phyloP scores from a whole-genome alignment of 2,113 vertebrate species.

The Cavia aperea region DNA sequence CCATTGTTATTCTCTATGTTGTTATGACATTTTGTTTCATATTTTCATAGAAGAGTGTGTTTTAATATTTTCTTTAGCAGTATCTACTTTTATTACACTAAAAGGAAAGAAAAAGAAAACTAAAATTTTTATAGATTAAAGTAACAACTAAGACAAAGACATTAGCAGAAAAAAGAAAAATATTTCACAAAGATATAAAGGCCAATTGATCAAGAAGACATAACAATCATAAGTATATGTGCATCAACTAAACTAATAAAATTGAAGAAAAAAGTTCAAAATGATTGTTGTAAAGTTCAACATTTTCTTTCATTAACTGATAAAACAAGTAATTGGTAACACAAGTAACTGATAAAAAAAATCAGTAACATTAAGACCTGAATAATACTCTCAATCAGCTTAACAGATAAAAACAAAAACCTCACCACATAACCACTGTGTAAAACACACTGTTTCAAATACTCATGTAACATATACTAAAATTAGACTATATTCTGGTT shows the following conservation, averaged over 20 bases:
- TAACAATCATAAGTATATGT: not conserved
- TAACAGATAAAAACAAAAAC: not conserved
- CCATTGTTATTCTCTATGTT: not conserved
- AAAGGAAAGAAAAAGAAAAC: not conserved
- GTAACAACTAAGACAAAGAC: not conserved
- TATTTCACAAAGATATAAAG: constrained; percentile 13
- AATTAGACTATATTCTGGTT: not conserved
- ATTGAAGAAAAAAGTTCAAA: not conserved
- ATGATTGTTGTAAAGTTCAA: not conserved
- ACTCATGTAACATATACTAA: not conserved
- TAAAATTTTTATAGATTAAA: constrained; percentile 27
- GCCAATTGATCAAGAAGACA: constrained; percentile 15
- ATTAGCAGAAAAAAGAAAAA: not conserved
- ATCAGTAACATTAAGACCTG: not conserved
- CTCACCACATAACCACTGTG: not conserved
- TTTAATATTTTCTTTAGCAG: not conserved
- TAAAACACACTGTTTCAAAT: constrained; percentile 25
- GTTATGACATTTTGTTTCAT: not conserved
- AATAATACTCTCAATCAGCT: constrained; percentile 20
- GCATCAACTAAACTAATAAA: not conserved
- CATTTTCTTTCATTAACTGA: not conserved
- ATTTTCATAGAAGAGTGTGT: not conserved
- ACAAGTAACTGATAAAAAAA: not conserved
- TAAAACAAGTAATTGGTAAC: not conserved
- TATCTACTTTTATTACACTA: not conserved